Evolutionary conservation across 2,797 vertebrate genomes (phyloP).

Genomic region (Melanotaenia nigrans): DNA sequence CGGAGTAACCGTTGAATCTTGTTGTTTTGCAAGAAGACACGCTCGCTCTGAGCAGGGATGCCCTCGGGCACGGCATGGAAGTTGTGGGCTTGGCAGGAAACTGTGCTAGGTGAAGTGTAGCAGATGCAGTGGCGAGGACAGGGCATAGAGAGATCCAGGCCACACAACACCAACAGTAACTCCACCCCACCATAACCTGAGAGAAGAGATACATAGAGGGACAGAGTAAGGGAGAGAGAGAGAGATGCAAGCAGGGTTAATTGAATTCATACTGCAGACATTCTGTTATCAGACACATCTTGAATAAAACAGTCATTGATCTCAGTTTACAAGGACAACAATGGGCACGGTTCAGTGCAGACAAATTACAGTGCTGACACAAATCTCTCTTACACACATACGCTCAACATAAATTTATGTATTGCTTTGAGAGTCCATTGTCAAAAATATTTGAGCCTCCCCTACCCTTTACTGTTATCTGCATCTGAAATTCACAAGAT

Average conservation of each 20-base stretch:
- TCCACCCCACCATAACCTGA: conserved; percentile 90
- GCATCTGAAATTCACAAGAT: conserved; percentile 9
- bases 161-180: conserved; percentile 91
- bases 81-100: conserved; percentile 98
- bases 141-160: conserved; percentile 84
- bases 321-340: conserved; percentile 75
- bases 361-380: conserved; percentile 55
- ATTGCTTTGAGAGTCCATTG: conserved; percentile 7
- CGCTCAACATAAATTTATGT: conserved; percentile 7
- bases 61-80: conserved; percentile 92
- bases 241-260: conserved; percentile 47
- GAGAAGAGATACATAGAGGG: conserved; percentile 1
- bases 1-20: conserved; percentile 91
- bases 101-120: conserved; percentile 95
- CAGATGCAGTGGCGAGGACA: conserved; percentile 96
- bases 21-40: conserved; percentile 98
- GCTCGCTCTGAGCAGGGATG: conserved; percentile 94
- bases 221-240: conserved; percentile 9
- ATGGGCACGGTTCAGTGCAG: conserved; percentile 62
- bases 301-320: conserved; percentile 67
- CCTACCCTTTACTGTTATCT: conserved; percentile 1
- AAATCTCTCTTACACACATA: conserved; percentile 36
- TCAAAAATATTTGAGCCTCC: conserved; percentile 22
- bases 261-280: conserved; percentile 59
- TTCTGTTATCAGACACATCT: conserved; percentile 63